These are phyloP conservation scores for Mionectes macconnelli DNA, from an alignment of 2,113 vertebrate genomes.

Conservation along the genomic window DNA sequence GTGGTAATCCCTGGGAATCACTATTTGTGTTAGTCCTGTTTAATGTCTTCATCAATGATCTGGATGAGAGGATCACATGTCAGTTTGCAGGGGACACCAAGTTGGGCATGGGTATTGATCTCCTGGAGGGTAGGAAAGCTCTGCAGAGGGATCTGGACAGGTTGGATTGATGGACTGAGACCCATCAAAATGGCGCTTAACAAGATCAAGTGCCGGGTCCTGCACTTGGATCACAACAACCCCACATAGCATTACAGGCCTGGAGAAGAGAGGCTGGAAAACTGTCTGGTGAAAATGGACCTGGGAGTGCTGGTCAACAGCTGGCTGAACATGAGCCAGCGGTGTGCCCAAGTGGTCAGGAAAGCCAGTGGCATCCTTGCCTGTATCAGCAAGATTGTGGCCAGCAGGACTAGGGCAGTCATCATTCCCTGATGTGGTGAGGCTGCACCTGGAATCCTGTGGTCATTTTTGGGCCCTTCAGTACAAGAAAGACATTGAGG, in stretches of 20 bases:
- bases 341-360: neutral
- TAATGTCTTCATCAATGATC: neutral
- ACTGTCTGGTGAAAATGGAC: neutral
- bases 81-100: neutral
- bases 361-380: neutral
- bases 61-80: neutral
- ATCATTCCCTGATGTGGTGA: neutral
- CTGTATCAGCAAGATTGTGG: neutral
- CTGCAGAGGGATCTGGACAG: neutral
- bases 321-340: too few species aligned
- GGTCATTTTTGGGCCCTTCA: neutral
- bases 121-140: neutral
- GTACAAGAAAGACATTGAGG: neutral
- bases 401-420: neutral
- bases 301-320: rapidly evolving
- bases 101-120: neutral
- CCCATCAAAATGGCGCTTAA: neutral
- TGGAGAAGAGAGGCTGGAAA: neutral
- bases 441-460: rapidly evolving
- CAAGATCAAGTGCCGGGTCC: rapidly evolving
- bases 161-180: neutral
- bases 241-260: neutral
- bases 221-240: neutral
- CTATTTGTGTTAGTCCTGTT: neutral
- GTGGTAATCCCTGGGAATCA: neutral